These are phyloP conservation scores for Bombus sibiricus DNA, from an alignment of 1,140 invertebrate genomes.

Conservation along the genomic window DNA sequence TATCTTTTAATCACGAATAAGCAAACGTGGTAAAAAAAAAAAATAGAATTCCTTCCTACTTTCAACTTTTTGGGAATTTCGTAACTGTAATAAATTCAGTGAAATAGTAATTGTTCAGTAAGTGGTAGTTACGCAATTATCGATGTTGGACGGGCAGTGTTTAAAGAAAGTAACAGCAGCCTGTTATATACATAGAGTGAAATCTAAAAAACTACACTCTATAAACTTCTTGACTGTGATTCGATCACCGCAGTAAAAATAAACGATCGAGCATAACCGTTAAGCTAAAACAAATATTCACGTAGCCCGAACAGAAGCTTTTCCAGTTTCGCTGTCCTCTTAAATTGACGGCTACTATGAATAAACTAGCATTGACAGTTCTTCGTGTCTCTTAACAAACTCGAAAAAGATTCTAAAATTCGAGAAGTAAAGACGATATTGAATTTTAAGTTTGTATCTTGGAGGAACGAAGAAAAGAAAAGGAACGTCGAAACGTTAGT, in stretches of 20 bases:
- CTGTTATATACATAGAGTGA: no score
- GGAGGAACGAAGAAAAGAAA: not conserved
- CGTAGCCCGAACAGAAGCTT: not conserved
- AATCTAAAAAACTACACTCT: no score
- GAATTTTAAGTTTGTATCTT: not conserved
- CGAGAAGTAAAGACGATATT: not conserved
- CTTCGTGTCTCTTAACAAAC: not conserved
- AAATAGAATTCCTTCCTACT: not conserved
- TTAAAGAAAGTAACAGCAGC: no score
- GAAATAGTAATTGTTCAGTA: no score
- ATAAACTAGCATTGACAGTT: not conserved
- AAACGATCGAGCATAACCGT: not conserved
- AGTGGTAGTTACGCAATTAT: no score
- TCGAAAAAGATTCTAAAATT: not conserved
- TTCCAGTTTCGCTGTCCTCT: not conserved
- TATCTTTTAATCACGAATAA: not conserved
- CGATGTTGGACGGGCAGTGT: no score
- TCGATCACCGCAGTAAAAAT: not conserved
- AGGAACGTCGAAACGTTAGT: not conserved
- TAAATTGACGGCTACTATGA: not conserved
- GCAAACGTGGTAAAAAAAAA: not conserved
- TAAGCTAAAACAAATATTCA: slow-evolving; percentile 24
- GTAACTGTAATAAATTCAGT: no score
- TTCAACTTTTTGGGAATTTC: no score
- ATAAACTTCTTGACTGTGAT: not conserved